These are phyloP conservation scores for Drosophila sturtevanti DNA, from an alignment of 1,140 invertebrate species.

Conservation along the genomic window DNA sequence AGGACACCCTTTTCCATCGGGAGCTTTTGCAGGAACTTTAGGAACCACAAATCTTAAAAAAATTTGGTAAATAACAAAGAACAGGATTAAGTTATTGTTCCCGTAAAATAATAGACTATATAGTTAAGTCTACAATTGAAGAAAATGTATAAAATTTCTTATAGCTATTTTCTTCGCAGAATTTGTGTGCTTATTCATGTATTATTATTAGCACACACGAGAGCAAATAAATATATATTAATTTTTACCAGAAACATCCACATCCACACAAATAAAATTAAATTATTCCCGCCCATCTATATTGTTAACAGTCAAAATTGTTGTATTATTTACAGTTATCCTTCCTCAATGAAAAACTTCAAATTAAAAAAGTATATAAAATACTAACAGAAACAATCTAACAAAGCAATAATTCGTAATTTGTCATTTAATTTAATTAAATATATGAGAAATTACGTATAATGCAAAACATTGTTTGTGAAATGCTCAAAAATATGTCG, in stretches of 20 bases:
- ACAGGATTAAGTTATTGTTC: not conserved
- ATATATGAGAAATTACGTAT: not conserved
- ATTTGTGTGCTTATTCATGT: slow-evolving; percentile 1
- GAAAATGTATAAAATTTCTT: not conserved
- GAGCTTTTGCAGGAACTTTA: slow-evolving; percentile 83
- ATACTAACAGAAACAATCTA: too few species aligned
- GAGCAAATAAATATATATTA: not conserved
- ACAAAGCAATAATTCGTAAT: too few species aligned
- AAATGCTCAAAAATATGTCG: not conserved
- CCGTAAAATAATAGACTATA: not conserved
- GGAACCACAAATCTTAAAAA: slow-evolving; percentile 37
- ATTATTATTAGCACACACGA: slow-evolving; percentile 1
- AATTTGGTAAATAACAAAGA: too few species aligned
- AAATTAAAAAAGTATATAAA: too few species aligned
- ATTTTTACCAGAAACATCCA: not conserved
- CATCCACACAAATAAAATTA: too few species aligned
- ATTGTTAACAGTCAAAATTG: too few species aligned
- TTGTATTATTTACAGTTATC: not conserved
- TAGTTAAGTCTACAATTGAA: not conserved
- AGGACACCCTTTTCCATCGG: slow-evolving; percentile 93
- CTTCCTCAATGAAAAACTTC: too few species aligned
- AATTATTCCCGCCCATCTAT: too few species aligned
- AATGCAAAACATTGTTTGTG: not conserved
- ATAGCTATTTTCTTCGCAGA: not conserved
- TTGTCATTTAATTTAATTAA: not conserved